Percentiles rank a stretch among this genome's conserved stretches.
Evolutionary conservation across 1,140 invertebrate species (phyloP).

Genomic region (Drosophila saltans): DNA sequence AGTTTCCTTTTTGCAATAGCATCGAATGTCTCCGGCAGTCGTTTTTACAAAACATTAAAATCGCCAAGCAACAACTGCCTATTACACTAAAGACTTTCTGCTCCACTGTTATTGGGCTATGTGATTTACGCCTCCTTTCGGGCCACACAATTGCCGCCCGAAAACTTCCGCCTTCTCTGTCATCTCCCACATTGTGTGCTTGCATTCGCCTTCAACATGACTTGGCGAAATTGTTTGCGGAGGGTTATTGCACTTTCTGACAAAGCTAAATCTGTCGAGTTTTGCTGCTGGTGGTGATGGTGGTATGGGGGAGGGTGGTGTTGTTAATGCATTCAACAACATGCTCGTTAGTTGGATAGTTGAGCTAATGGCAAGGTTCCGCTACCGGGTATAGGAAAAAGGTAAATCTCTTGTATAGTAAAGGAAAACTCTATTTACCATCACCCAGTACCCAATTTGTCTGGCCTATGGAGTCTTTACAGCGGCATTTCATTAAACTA

Average conservation of each 20-base stretch:
- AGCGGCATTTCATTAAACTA: constrained; percentile 56
- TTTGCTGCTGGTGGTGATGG: background rate
- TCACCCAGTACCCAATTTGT: background rate
- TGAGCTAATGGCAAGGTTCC: constrained; percentile 37
- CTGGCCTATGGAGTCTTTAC: background rate
- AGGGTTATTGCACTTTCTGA: constrained; percentile 38
- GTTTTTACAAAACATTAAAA: constrained; percentile 3
- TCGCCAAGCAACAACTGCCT: constrained; percentile 8
- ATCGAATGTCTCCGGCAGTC: background rate
- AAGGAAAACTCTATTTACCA: background rate
- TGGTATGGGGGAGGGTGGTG: background rate
- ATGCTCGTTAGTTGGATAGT: constrained; percentile 43
- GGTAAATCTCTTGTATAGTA: background rate
- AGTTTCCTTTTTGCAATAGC: no score
- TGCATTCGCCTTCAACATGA: constrained; percentile 32
- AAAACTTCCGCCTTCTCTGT: constrained; percentile 15
- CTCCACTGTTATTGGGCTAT: background rate
- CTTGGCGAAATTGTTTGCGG: constrained; percentile 46
- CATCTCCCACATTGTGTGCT: constrained; percentile 19
- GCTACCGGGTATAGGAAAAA: constrained; percentile 27
- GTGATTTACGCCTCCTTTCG: constrained; percentile 21
- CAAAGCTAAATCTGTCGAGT: constrained; percentile 8
- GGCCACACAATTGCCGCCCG: constrained; percentile 7
- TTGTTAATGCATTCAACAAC: constrained; percentile 41
- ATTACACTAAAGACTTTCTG: constrained; percentile 14